These are phyloP conservation scores for Hesperophylax magnus DNA, from an alignment of 1,140 invertebrate genomes.

Conservation along the genomic window DNA sequence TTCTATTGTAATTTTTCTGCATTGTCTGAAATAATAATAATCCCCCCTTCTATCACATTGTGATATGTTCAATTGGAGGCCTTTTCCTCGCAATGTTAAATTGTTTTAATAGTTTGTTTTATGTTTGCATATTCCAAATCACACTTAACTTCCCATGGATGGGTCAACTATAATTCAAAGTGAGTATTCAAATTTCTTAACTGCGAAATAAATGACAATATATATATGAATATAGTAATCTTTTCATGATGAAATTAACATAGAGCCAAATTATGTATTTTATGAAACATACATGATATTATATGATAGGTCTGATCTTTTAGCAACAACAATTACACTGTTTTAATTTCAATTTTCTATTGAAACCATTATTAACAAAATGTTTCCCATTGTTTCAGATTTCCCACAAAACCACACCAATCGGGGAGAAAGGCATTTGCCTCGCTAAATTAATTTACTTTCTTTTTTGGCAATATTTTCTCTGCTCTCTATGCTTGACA, in stretches of 20 bases:
- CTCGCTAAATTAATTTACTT: neutral
- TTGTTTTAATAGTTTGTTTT: constrained; percentile 10
- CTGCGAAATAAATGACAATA: neutral
- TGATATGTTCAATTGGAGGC: constrained; percentile 15
- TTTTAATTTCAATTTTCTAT: neutral
- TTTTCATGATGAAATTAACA: constrained; percentile 50
- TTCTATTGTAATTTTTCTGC: constrained; percentile 20
- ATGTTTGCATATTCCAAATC: constrained; percentile 8
- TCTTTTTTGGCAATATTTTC: neutral
- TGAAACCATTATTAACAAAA: neutral
- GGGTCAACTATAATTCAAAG: neutral
- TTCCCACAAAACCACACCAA: neutral
- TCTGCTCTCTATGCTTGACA: neutral
- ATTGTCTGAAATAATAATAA: too few relatives aligned
- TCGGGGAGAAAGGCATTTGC: neutral
- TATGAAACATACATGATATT: constrained; percentile 53
- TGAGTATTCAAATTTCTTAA: constrained; percentile 18
- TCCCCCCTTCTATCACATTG: constrained; percentile 11
- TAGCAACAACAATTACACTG: neutral
- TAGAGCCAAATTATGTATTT: constrained; percentile 54
- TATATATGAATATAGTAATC: neutral
- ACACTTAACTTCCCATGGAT: neutral
- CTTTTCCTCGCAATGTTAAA: constrained; percentile 9
- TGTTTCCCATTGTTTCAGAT: constrained; percentile 41
- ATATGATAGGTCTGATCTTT: constrained; percentile 54